phyloP scores from a whole-genome alignment of 1,140 invertebrate genomes.

The Camponotus vicinus region DNA sequence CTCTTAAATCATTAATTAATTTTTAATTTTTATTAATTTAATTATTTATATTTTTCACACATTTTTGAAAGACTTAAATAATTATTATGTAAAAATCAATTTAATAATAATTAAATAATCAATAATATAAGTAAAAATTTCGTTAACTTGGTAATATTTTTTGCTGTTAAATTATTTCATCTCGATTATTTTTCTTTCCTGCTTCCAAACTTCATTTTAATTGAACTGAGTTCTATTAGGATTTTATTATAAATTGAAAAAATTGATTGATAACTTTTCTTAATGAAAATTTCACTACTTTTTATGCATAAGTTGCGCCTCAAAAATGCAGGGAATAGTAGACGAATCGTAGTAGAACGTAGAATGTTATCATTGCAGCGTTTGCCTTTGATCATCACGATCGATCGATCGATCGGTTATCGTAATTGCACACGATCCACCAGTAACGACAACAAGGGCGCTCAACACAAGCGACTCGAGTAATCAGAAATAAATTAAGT shows the following conservation, averaged over 20 bases:
- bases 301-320: background rate
- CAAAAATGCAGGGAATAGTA: background rate
- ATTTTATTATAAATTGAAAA: background rate
- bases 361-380: background rate
- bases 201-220: background rate
- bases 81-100: background rate
- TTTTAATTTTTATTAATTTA: background rate
- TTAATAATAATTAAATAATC: background rate
- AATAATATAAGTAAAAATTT: background rate
- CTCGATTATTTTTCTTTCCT: background rate
- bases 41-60: background rate
- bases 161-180: background rate
- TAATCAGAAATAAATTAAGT: conserved; percentile 85
- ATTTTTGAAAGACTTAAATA: background rate
- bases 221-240: background rate
- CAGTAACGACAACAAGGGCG: conserved; percentile 66
- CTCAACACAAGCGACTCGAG: conserved; percentile 78
- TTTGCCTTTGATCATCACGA: conserved; percentile 1
- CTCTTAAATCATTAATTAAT: background rate
- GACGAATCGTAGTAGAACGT: no score
- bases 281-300: background rate
- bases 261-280: background rate
- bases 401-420: conserved; percentile 11
- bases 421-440: conserved; percentile 25
- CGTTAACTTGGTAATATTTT: background rate